Evolutionary conservation across 2,888 invertebrate genomes (phyloP).

Genomic region (Lasiommata megera): DNA sequence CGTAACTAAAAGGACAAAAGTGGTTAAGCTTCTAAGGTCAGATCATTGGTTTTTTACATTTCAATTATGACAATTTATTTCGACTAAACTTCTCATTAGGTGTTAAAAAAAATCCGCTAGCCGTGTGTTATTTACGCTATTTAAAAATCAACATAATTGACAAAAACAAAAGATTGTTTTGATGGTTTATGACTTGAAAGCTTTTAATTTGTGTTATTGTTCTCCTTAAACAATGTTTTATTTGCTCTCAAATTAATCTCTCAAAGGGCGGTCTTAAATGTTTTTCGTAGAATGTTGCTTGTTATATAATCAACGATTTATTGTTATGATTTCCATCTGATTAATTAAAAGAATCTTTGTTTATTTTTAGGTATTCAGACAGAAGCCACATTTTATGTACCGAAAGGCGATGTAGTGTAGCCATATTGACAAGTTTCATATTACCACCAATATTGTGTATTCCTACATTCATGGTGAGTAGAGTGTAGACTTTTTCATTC

Average conservation of each 20-base stretch:
- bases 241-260: constrained; percentile 1
- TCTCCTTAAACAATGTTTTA: neutral
- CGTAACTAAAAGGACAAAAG: too few species aligned
- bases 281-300: neutral
- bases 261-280: neutral
- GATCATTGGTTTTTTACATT: too few species aligned
- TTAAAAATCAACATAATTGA: too few species aligned
- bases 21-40: too few species aligned
- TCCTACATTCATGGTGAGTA: constrained; percentile 87
- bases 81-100: too few species aligned
- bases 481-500: neutral
- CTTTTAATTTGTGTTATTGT: neutral
- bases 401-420: constrained; percentile 87
- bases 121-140: too few species aligned
- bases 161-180: neutral
- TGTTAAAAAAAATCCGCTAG: too few species aligned
- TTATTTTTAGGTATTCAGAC: constrained; percentile 86
- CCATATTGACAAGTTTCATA: constrained; percentile 88
- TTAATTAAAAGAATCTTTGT: neutral
- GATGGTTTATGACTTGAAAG: neutral
- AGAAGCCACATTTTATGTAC: constrained; percentile 88
- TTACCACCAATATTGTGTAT: constrained; percentile 90
- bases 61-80: too few species aligned
- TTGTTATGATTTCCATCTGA: neutral
- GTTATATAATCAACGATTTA: neutral